These are phyloP conservation scores for Grapholita molesta DNA, from an alignment of 1,140 invertebrate species.

Conservation along the genomic window DNA sequence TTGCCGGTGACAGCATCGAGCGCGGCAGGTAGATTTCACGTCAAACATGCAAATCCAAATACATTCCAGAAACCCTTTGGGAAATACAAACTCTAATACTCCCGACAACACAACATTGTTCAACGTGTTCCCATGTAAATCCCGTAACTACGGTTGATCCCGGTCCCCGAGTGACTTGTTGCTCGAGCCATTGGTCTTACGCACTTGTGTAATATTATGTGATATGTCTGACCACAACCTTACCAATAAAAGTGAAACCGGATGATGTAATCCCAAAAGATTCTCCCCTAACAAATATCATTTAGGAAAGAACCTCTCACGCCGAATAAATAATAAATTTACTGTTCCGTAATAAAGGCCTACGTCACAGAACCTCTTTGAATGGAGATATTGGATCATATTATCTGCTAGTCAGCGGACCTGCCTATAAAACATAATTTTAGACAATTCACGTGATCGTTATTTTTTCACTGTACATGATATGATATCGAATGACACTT, in stretches of 20 bases:
- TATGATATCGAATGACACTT: too few relatives aligned
- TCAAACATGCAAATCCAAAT: slow-evolving; percentile 34
- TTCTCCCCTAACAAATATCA: not conserved
- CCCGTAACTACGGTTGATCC: slow-evolving; percentile 50
- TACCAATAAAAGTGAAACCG: slow-evolving; percentile 2
- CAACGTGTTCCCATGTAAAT: slow-evolving; percentile 59
- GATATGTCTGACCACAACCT: not conserved
- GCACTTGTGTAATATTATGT: slow-evolving; percentile 1
- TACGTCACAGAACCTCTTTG: not conserved
- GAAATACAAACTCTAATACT: slow-evolving; percentile 59
- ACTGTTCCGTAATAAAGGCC: not conserved
- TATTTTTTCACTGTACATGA: too few relatives aligned
- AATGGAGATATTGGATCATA: not conserved
- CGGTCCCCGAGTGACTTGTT: slow-evolving; percentile 37
- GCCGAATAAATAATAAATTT: slow-evolving; percentile 8
- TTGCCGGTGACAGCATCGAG: not conserved
- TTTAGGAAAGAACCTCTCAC: not conserved
- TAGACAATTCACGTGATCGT: too few relatives aligned
- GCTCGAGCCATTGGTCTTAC: slow-evolving; percentile 21
- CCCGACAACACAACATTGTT: slow-evolving; percentile 58
- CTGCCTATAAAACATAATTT: not conserved
- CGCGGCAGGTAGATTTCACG: slow-evolving; percentile 11
- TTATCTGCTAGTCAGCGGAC: not conserved
- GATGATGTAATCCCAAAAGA: not conserved
- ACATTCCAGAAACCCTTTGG: slow-evolving; percentile 45